Evolutionary conservation across 2,888 invertebrate species (phyloP).

Genomic region (Agonopterix subpropinquella): DNA sequence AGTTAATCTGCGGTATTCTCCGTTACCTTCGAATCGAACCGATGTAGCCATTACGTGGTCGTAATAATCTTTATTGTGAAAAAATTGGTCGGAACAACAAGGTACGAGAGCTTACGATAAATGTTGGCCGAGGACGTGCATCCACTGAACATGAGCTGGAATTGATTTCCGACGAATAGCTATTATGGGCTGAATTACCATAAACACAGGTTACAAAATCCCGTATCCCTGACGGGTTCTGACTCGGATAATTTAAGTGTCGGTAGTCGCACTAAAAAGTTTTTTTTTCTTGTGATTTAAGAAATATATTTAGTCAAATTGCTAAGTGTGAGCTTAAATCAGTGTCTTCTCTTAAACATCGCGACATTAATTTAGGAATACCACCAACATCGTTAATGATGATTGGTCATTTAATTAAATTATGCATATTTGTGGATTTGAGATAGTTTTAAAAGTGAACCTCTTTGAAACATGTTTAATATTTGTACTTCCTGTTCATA

Average conservation of each 20-base stretch:
- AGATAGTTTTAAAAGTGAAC: too few species aligned
- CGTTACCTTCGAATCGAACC: conserved; percentile 5
- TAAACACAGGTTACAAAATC: conserved; percentile 26
- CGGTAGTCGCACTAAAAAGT: conserved; percentile 20
- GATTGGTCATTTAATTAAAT: conserved; percentile 21
- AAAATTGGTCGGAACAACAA: conserved; percentile 15
- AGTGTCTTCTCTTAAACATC: conserved; percentile 22
- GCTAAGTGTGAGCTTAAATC: conserved; percentile 23
- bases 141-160: conserved; percentile 15
- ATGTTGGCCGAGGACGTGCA: conserved; percentile 19
- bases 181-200: conserved; percentile 26
- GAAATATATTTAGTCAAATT: conserved; percentile 21
- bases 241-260: conserved; percentile 20
- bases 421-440: conserved; percentile 10
- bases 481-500: too few species aligned
- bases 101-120: conserved; percentile 12
- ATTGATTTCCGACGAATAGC: conserved; percentile 16
- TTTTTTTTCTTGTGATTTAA: conserved; percentile 15
- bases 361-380: conserved; percentile 27
- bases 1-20: conserved; percentile 2
- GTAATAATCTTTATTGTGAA: conserved; percentile 9
- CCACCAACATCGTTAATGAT: conserved; percentile 26
- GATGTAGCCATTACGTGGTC: conserved; percentile 6
- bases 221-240: conserved; percentile 16
- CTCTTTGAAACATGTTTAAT: too few species aligned